A percentile compares a stretch with the other conserved stretches of the same genome.
These are phyloP conservation scores for Phymanthus crucifer DNA, from an alignment of 92 coral and sea anemone genomes.

Conservation along the genomic window DNA sequence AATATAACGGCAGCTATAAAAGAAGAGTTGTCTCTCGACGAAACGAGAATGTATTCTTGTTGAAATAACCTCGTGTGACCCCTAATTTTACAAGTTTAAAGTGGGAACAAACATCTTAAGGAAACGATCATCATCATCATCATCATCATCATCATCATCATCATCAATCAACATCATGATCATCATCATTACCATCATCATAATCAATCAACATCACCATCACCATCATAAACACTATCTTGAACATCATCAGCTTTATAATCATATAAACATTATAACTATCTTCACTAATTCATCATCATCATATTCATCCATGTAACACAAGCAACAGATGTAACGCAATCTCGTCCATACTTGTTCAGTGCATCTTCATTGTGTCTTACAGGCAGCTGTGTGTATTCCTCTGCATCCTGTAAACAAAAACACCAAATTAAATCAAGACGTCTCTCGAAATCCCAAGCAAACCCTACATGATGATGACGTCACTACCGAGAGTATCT, in stretches of 20 bases:
- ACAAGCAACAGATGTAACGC: neutral
- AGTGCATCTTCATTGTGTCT: slow-evolving; percentile 94
- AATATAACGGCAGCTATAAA: too few species aligned
- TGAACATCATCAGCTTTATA: neutral
- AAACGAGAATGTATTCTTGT: too few species aligned
- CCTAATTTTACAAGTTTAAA: too few species aligned
- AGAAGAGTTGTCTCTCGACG: too few species aligned
- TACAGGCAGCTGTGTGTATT: slow-evolving; percentile 87
- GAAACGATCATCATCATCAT: neutral
- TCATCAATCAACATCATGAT: neutral
- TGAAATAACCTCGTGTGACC: too few species aligned
- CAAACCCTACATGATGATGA: too few species aligned
- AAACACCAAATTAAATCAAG: neutral
- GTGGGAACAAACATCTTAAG: too few species aligned
- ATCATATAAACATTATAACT: neutral
- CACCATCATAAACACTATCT: neutral
- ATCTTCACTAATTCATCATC: neutral
- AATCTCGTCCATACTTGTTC: slow-evolving; percentile 59
- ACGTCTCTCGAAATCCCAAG: neutral
- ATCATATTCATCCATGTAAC: neutral
- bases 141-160: neutral
- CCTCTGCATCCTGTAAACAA: slow-evolving; percentile 73
- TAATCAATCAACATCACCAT: neutral
- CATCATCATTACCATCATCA: neutral
- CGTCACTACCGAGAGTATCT: slow-evolving; percentile 74